Conservation (phyloP, 1,140 invertebrate species). For the Chironomus tepperi region DNA sequence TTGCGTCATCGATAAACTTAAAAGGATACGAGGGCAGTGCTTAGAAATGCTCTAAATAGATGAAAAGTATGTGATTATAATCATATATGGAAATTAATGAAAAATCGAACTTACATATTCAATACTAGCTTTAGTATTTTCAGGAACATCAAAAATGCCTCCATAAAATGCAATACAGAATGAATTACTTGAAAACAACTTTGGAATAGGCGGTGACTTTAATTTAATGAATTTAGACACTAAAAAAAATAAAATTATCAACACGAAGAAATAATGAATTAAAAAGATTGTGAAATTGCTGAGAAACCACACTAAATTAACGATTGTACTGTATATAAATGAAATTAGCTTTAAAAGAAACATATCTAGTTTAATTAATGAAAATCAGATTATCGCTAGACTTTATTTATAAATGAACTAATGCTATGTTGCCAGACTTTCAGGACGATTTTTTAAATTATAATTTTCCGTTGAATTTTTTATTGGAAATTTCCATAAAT, state of each 20-base stretch:
- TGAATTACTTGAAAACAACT: conserved; percentile 29
- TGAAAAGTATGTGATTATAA: conserved; percentile 28
- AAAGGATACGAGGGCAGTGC: conserved; percentile 36
- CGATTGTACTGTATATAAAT: conserved; percentile 33
- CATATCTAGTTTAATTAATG: neutral
- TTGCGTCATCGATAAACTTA: conserved; percentile 35
- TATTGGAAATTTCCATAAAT: no score
- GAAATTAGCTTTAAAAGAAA: conserved; percentile 30
- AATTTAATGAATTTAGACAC: conserved; percentile 38
- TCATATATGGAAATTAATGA: conserved; percentile 27
- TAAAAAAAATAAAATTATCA: conserved; percentile 34
- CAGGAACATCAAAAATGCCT: conserved; percentile 38
- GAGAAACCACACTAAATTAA: conserved; percentile 34
- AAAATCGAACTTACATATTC: conserved; percentile 34
- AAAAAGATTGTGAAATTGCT: conserved; percentile 34
- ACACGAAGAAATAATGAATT: conserved; percentile 37
- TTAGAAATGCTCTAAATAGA: conserved; percentile 34
- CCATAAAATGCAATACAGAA: conserved; percentile 38
- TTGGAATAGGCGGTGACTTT: conserved; percentile 35
- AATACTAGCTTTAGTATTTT: conserved; percentile 37
- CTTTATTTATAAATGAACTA: no score
- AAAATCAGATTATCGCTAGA: neutral
- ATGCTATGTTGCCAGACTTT: no score
- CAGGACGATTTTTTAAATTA: no score
- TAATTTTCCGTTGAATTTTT: no score